Conservation (phyloP, 2,113 vertebrate genomes). For the Anarrhichthys ocellatus region DNA sequence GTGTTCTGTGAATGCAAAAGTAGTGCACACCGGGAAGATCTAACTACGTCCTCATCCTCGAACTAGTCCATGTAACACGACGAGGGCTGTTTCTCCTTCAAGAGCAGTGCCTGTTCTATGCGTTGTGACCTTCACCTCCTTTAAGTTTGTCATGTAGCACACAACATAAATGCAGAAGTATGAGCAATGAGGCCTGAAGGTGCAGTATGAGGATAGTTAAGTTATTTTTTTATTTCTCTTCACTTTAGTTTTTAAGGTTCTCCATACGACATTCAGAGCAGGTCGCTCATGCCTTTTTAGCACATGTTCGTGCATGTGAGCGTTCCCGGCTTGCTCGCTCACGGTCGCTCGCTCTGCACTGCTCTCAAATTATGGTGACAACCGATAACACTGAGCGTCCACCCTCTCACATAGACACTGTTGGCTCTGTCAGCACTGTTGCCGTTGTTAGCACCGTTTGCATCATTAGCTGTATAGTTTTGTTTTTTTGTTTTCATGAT, state of each 20-base stretch:
- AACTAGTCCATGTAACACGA: background rate
- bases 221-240: too few species aligned
- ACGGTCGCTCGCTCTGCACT: too few species aligned
- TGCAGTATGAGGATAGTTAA: conserved; percentile 1
- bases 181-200: background rate
- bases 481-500: background rate
- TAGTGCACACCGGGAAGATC: conserved; percentile 4
- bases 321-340: too few species aligned
- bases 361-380: background rate
- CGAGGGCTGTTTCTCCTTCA: background rate
- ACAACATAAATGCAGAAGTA: background rate
- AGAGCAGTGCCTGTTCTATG: background rate
- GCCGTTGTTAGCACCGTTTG: too few species aligned
- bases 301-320: too few species aligned
- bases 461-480: too few species aligned
- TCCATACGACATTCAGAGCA: too few species aligned
- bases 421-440: too few species aligned
- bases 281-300: too few species aligned
- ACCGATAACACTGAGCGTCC: background rate
- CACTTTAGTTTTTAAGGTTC: background rate
- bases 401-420: too few species aligned
- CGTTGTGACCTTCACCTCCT: background rate
- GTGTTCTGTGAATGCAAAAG: conserved; percentile 1
- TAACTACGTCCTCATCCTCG: background rate
- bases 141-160: background rate